These are phyloP conservation scores for Pammene aurita DNA, from an alignment of 2,888 invertebrate species.

Conservation along the genomic window DNA sequence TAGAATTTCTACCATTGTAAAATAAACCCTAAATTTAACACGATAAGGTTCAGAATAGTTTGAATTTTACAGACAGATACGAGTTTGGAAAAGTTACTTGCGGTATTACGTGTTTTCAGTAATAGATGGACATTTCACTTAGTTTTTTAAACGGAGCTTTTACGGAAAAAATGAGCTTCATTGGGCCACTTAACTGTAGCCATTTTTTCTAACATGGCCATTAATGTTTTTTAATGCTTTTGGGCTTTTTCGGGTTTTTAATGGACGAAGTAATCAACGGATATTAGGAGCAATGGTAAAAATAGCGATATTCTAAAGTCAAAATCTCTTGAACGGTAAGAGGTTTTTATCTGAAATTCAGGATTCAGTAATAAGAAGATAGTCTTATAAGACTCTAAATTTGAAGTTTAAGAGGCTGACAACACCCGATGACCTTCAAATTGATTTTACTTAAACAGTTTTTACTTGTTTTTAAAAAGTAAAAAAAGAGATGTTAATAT, in stretches of 20 bases:
- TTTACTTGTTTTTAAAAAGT: too few relatives aligned
- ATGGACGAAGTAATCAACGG: conserved; percentile 12
- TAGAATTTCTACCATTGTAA: neutral
- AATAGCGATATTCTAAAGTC: too few relatives aligned
- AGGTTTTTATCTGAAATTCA: too few relatives aligned
- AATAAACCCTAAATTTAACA: neutral
- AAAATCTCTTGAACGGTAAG: too few relatives aligned
- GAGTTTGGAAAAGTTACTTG: conserved; percentile 10
- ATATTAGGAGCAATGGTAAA: conserved; percentile 12
- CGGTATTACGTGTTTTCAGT: conserved; percentile 58
- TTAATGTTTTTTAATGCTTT: conserved; percentile 40
- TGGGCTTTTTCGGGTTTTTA: conserved; percentile 39
- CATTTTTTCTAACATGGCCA: conserved; percentile 54
- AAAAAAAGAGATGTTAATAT: too few relatives aligned
- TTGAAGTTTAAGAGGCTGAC: too few relatives aligned
- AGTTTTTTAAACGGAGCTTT: conserved; percentile 71
- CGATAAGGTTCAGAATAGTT: neutral
- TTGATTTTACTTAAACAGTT: too few relatives aligned
- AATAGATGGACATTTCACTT: conserved; percentile 67
- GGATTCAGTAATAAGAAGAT: too few relatives aligned
- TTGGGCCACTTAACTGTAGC: conserved; percentile 67
- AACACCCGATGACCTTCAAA: too few relatives aligned
- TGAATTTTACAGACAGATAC: neutral
- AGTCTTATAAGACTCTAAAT: too few relatives aligned
- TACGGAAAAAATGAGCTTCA: conserved; percentile 71